Evolutionary conservation across 92 coral and sea anemone genomes (phyloP).

Genomic region (Epizoanthus scotinus): DNA sequence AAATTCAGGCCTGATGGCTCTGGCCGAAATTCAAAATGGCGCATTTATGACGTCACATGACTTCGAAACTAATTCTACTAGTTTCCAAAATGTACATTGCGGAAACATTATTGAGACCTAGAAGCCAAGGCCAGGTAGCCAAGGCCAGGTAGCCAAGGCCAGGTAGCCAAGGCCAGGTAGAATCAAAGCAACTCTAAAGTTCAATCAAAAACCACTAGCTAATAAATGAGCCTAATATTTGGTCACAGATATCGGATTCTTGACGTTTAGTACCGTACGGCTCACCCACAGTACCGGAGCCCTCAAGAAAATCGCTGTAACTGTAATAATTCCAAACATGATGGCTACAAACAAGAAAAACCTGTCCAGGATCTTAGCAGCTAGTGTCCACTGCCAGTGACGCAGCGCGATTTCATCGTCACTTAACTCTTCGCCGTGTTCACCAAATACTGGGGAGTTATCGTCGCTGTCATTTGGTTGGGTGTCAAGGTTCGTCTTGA

Average conservation of each 20-base stretch:
- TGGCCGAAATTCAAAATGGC: no score
- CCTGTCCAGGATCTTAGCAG: slow-evolving; percentile 79
- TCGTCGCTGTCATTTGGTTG: slow-evolving; percentile 17
- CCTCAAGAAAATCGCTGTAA: slow-evolving; percentile 74
- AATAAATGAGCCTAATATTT: not conserved
- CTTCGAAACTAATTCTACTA: no score
- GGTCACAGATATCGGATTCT: slow-evolving; percentile 32
- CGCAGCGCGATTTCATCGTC: slow-evolving; percentile 67
- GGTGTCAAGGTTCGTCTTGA: slow-evolving; percentile 28
- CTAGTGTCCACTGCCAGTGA: slow-evolving; percentile 86
- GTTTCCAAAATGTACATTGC: no score
- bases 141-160: no score
- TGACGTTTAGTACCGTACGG: not conserved
- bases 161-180: no score
- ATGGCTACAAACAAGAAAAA: slow-evolving; percentile 75
- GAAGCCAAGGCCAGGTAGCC: no score
- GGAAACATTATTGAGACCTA: no score
- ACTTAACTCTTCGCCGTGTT: slow-evolving; percentile 51
- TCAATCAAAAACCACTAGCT: no score
- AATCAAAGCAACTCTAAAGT: no score
- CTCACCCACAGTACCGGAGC: slow-evolving; percentile 67
- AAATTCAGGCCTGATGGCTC: no score
- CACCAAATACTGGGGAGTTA: slow-evolving; percentile 40
- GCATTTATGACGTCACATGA: no score
- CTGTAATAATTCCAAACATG: slow-evolving; percentile 72